Evolutionary conservation across 1,140 invertebrate species (phyloP).

Genomic region (Lethrus apterus): DNA sequence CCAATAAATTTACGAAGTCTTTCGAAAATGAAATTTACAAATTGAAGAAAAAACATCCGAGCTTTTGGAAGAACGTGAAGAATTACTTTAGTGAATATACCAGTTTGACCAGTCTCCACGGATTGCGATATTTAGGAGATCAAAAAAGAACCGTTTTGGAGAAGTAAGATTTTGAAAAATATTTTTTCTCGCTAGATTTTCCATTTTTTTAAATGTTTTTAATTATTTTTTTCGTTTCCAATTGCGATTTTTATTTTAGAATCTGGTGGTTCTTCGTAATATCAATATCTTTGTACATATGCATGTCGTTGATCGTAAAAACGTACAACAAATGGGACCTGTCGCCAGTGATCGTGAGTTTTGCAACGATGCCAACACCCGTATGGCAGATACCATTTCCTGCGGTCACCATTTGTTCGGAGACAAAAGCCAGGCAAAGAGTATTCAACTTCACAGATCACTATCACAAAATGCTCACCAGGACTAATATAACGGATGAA

Average conservation of each 20-base stretch:
- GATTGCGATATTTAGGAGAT: slow-evolving; percentile 45
- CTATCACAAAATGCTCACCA: slow-evolving; percentile 24
- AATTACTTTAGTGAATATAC: slow-evolving; percentile 41
- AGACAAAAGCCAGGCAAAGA: slow-evolving; percentile 40
- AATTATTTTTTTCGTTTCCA: no score
- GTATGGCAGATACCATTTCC: slow-evolving; percentile 52
- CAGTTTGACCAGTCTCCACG: slow-evolving; percentile 42
- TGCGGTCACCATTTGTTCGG: slow-evolving; percentile 50
- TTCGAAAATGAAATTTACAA: no score
- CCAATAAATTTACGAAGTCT: no score
- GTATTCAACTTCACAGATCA: slow-evolving; percentile 40
- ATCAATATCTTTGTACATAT: slow-evolving; percentile 43
- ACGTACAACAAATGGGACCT: slow-evolving; percentile 50
- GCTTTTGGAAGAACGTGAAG: slow-evolving; percentile 18
- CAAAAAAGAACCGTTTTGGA: slow-evolving; percentile 32
- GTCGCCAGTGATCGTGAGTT: slow-evolving; percentile 52
- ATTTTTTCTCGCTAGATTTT: slow-evolving; percentile 18
- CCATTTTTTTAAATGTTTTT: no score
- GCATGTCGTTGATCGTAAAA: slow-evolving; percentile 43
- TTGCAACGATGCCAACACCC: slow-evolving; percentile 47
- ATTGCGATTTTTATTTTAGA: slow-evolving; percentile 33
- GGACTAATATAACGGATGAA: slow-evolving; percentile 42
- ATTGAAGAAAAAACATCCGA: slow-evolving; percentile 11
- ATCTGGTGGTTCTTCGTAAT: slow-evolving; percentile 48
- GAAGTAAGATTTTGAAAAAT: slow-evolving; percentile 21